Base-by-base conservation (phyloP, 2,888 invertebrate genomes). In the Cryptosula pallasiana region DNA sequence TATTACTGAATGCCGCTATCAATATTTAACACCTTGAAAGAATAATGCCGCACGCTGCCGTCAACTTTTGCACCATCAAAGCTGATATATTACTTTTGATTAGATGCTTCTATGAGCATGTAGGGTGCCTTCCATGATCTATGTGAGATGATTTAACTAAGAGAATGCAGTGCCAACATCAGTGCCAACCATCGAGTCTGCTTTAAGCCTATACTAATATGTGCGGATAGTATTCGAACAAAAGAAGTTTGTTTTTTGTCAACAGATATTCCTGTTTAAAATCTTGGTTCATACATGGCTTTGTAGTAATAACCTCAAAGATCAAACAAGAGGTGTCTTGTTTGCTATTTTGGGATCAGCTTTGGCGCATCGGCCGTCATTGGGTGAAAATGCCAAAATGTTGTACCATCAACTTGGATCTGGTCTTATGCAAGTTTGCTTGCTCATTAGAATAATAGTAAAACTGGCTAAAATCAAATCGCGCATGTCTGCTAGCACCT, bases 161-260 rank as follows among this genome's bases (percentile, higher is more conserved):
- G 20, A 45, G 45, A 5, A 13, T 45, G 45, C 5, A 20, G 45
- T 45, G 45, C 45, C 45, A 45, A 45, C 20, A 13, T 20, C 9
- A 5, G 5, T 20, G 20, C 45, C 20, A 45, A 45, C 20, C 45
- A 45, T 5, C 45, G 9, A 45, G 25, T 63, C 32, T 32, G 9
- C 32, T 5, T n/a, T 63, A 63, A 63, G 29, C 63, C 63, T 63
- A 63, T 63, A 34, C 25, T 27, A 63, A 63, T 63, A 63, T 63
- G 27, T 63, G 63, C 63, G 3, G 27, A 63, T 25, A 63, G 63
- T 63, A 63, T 63, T 63, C 13, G 25, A 63, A 63, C 27, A 63
- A 63, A 63, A 63, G 63, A 63, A 63, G 5, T 63, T 32, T 63
- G 63, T 63, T 63, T 63, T 63, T 63, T 63, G 63, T 63, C 63